Base-by-base conservation (phyloP, 2,113 vertebrate genomes). In the Paradoxurus hermaphroditus region DNA sequence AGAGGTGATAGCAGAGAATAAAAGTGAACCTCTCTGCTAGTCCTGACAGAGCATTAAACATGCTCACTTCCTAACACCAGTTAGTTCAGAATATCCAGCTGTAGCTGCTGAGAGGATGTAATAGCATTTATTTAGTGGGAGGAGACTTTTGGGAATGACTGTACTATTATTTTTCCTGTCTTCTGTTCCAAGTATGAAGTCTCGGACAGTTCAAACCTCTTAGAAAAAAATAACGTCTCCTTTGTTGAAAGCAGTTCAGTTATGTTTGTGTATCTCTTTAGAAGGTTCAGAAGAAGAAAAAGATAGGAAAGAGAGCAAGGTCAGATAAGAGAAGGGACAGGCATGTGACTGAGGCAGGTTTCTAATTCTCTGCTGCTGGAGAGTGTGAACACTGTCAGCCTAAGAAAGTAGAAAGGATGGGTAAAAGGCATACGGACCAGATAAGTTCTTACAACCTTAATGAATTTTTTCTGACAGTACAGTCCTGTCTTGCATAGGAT, bases 191-290 rank as follows among this genome's bases (percentile, higher is more conserved):
- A 56, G 67, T 68, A 59, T 49, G 91, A 88, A 84, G 62, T 90
- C 44, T 81, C 53, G 56, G 36, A 91, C 27, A 68, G 19, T 49
- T 87, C 46, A 72, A 12, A 95, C 15, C n/a, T 84, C 78, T 89
- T 88, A 70, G 49, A n/a, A 78, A 73, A 49, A 62, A 67, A n/a
- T 67, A 62, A 59, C 13, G 4, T 84, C 41, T 68, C 44, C 68
- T 25, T 89, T 88, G 44, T 53, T 94, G 25, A 96, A 16, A 84
- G 31, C 44, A 84, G n/a, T 95, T 75, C 88, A 91, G 31, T 88
- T 59, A 56, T 84, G n/a, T 65, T 59, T 79, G 51, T 49, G 4
- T 73, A 78, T 83, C 77, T 87, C 59, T 85, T 88, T 89, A 79
- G 78, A 84, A 85, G 68, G 23, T 27, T 34, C 23, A 56, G 59